These are phyloP conservation scores for Mycteria americana DNA, from an alignment of 2,797 vertebrate genomes.

Conservation along the genomic window DNA sequence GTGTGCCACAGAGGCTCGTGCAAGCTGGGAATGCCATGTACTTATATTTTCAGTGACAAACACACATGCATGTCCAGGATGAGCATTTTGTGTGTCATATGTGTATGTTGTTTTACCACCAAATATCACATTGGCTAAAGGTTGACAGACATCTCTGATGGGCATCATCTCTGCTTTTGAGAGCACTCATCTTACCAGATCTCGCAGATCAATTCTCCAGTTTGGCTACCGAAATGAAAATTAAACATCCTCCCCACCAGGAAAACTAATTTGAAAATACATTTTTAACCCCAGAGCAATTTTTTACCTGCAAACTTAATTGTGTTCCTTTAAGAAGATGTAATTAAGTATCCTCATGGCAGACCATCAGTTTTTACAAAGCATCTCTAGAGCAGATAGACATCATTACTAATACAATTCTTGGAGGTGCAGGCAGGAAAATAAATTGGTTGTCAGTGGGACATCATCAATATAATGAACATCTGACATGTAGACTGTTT, in stretches of 20 bases:
- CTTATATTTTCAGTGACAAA: neutral
- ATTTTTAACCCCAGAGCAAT: conserved; percentile 48
- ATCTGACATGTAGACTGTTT: conserved; percentile 29
- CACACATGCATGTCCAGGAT: accelerated
- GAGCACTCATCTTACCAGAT: neutral
- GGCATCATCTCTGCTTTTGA: neutral
- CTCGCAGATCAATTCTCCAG: neutral
- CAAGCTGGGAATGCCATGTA: neutral
- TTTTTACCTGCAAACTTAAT: conserved; percentile 53
- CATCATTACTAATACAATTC: conserved; percentile 53
- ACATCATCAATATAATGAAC: conserved; percentile 51
- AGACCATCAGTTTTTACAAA: conserved; percentile 42
- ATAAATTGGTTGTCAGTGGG: conserved; percentile 64
- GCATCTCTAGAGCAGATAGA: conserved; percentile 27
- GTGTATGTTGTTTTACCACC: neutral
- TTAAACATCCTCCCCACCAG: conserved; percentile 27
- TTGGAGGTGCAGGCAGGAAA: conserved; percentile 41
- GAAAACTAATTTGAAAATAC: conserved; percentile 32
- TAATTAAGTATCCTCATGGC: conserved; percentile 61
- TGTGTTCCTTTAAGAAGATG: conserved; percentile 54
- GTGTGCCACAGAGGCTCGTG: accelerated
- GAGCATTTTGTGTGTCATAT: neutral
- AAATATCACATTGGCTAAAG: neutral
- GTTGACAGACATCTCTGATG: neutral
- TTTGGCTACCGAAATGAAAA: conserved; percentile 38